These are phyloP conservation scores for Alexandromys fortis DNA, from an alignment of 2,113 vertebrate species.

Conservation along the genomic window DNA sequence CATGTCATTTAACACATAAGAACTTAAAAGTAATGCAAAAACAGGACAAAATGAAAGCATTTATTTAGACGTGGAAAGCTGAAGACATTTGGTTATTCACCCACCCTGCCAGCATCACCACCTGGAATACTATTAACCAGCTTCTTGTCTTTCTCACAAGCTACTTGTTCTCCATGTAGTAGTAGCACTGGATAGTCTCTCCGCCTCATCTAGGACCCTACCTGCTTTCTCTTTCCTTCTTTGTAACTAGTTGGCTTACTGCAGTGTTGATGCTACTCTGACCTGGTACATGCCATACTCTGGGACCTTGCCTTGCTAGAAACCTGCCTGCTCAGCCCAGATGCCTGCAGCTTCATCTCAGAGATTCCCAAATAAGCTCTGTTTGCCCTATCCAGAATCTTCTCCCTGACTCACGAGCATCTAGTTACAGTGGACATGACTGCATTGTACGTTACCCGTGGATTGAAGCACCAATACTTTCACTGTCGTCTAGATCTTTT, in stretches of 20 bases:
- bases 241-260: not conserved
- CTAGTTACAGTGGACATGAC: not conserved
- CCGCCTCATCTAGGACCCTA: not conserved
- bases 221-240: not conserved
- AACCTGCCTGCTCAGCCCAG: not conserved
- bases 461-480: not conserved
- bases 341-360: not conserved
- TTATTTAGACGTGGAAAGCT: too few relatives aligned
- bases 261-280: too few relatives aligned
- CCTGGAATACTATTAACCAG: too few relatives aligned
- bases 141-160: not conserved
- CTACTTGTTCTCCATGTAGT: not conserved
- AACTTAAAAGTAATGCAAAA: not conserved
- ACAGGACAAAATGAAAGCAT: not conserved
- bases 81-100: not conserved
- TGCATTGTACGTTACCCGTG: not conserved
- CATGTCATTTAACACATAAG: not conserved
- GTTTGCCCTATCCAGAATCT: not conserved
- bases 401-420: not conserved
- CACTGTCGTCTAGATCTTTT: not conserved
- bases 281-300: not conserved
- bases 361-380: not conserved
- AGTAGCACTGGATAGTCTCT: not conserved
- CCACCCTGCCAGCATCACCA: not conserved
- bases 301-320: not conserved